Evolutionary conservation across 2,113 vertebrate species (phyloP), one percentile per base, ranked within the genome.

Genomic region (Notechis scutatus): DNA sequence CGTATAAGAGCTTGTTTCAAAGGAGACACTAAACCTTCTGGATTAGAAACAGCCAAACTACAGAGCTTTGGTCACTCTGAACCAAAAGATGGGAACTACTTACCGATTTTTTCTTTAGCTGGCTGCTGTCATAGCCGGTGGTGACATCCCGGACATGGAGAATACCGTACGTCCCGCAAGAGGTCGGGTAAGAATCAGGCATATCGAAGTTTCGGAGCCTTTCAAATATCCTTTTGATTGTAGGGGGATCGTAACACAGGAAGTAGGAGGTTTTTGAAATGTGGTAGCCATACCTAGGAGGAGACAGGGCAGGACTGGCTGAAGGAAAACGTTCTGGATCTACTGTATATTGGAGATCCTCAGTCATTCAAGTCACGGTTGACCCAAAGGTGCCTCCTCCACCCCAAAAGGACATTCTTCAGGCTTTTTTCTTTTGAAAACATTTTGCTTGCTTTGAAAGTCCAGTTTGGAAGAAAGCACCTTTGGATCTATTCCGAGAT

Each of bases 101-200:
- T 97, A 99, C 99, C 47, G 98, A 98, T 96, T 97, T 97, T 69
- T 97, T 96, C 96, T 97, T 97, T 0, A 95, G 97, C 90, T 97
- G 98, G 96, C 98, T 99, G 98, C 98, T 99, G 94, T 99, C 99
- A 20, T 99, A 99, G 90, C 99, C 99, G 1, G 98, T 99, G 96
- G 99, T 99, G 4, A 99, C 11, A 5, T 99, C 99, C 87, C 99
- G 96, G 1, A 99, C 88, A 0, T 99, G 97, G 3, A 98, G n/a
- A 61, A 99, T 97, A 64, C 42, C 96, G 95, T 98, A 97, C 26
- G 93, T 4, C 0, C 98, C 98, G 89, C 99, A 99, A 11, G 26
- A 94, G 26, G 94, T 95, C 0, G 99, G 99, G 15, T 99, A 99
- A 1, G 97, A 97, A 86, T 97, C 97, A 1, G 97, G 95, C 0